Base-by-base conservation (phyloP, 92 coral and sea anemone genomes). In the Heteractis magnifica region DNA sequence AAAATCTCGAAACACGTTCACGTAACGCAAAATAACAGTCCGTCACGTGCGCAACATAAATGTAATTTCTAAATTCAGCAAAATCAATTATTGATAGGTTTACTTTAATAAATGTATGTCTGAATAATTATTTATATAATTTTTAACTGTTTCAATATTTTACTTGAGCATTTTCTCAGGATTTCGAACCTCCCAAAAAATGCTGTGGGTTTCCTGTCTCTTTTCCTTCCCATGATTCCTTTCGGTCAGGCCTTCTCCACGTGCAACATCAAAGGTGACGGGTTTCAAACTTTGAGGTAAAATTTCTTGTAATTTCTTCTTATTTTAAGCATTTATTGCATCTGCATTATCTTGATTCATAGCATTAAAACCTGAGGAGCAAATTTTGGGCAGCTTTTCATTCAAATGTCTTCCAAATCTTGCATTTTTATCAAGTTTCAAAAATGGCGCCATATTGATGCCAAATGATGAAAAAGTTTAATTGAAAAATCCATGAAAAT, bases 381-480 rank as follows among this genome's bases (percentile, higher is more conserved):
- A 7, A 68, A 68, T 8, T 20, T 3, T 26, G 49, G 11, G 49
- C 73, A 20, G 8, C 14, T 68, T 68, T 68, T 23, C 18, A 68
- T 68, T 68, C 59, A 55, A 1, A 13, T 8, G 52, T 49, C 4
- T 75, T 6, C 20, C 4, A 1, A 48, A 6, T 75, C 56, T 75
- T 4, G 56, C 21, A 52, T 10, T 55, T 50, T 77, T 70, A 13
- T 44, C 12, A 73, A 15, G 51, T 21, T 51, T 12, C 73, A 11
- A 4, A 21, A 13, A 13, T 55, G 59, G 59, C 11, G 59, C 59
- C 10, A 55, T 56, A 0, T 79, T 79, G 79, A 75, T 58, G 86
- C 94, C 94, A 88, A 85, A 60, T 91, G 94, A 91, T 91, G 92
- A 89, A 76, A 83, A 89, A 77, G 19, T 52, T 84, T 83, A 81